These are phyloP conservation scores for Idris sp. DNA, from an alignment of 1,140 invertebrate genomes.

Conservation along the genomic window DNA sequence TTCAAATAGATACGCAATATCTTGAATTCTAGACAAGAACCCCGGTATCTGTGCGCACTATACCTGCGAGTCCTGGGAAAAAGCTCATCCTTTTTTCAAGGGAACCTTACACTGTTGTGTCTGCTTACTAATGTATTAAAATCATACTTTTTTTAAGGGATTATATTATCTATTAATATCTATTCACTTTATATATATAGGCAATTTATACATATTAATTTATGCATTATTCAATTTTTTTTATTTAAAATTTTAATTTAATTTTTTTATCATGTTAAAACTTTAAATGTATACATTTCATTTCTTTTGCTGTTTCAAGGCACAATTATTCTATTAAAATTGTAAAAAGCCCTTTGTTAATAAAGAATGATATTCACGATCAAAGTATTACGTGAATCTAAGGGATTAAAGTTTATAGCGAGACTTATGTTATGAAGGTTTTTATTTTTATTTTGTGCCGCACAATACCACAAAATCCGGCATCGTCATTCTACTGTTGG, in stretches of 20 bases:
- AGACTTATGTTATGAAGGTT: slow-evolving; percentile 49
- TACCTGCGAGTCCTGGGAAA: slow-evolving; percentile 75
- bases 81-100: slow-evolving; percentile 42
- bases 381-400: slow-evolving; percentile 42
- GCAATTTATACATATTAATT: no score
- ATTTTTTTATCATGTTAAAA: no score
- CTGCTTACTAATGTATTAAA: slow-evolving; percentile 42
- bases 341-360: no score
- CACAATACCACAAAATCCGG: slow-evolving; percentile 70
- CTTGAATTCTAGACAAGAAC: slow-evolving; percentile 67
- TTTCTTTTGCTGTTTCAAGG: no score
- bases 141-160: slow-evolving; percentile 49
- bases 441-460: slow-evolving; percentile 53
- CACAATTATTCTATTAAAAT: no score
- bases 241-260: no score
- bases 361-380: slow-evolving; percentile 50
- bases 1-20: slow-evolving; percentile 76
- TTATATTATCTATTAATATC: no score
- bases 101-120: slow-evolving; percentile 17
- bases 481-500: slow-evolving; percentile 67
- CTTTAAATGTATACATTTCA: no score
- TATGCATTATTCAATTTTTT: no score
- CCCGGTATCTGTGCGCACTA: slow-evolving; percentile 43
- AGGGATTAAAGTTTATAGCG: slow-evolving; percentile 50
- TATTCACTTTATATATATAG: no score